Conservation (phyloP, 2,888 invertebrate genomes). For the Silvanus unidentatus region DNA sequence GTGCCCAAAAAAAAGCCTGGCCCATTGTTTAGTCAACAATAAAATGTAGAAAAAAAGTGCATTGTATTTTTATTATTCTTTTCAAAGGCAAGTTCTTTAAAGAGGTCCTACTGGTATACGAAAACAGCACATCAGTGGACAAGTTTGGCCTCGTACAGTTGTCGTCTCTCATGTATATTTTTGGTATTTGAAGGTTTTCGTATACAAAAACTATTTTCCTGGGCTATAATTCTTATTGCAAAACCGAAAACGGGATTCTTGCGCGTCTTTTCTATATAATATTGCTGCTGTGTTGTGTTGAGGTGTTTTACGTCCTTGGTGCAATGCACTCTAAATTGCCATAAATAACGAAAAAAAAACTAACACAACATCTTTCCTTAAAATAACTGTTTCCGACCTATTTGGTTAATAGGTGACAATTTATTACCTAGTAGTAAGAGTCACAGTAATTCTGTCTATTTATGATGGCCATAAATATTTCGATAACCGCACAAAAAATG, state of each 20-base stretch:
- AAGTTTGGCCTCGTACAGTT: slow-evolving; percentile 23
- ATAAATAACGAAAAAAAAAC: slow-evolving; percentile 23
- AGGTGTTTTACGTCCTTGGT: slow-evolving; percentile 36
- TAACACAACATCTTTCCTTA: slow-evolving; percentile 17
- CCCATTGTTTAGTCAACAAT: slow-evolving; percentile 28
- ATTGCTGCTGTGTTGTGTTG: slow-evolving; percentile 13
- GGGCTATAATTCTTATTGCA: slow-evolving; percentile 35
- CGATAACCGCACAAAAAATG: slow-evolving; percentile 15
- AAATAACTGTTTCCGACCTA: slow-evolving; percentile 41
- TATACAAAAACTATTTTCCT: slow-evolving; percentile 37
- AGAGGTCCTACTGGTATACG: slow-evolving; percentile 19
- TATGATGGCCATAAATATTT: slow-evolving; percentile 18
- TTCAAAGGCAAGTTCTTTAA: slow-evolving; percentile 18
- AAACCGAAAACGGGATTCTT: slow-evolving; percentile 35
- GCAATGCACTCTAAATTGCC: slow-evolving; percentile 41
- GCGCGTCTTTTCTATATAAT: slow-evolving; percentile 15
- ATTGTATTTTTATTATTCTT: slow-evolving; percentile 29
- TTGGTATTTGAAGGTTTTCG: slow-evolving; percentile 23
- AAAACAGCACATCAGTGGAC: slow-evolving; percentile 17
- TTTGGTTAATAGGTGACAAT: slow-evolving; percentile 40
- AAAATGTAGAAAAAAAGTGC: slow-evolving; percentile 28
- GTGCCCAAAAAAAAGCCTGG: slow-evolving; percentile 21
- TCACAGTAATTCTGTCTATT: slow-evolving; percentile 10
- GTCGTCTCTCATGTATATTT: no score
- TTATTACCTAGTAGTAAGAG: slow-evolving; percentile 25